Base-by-base conservation (phyloP, 2,888 invertebrate species). In the Drosophila neoperkinsi region DNA sequence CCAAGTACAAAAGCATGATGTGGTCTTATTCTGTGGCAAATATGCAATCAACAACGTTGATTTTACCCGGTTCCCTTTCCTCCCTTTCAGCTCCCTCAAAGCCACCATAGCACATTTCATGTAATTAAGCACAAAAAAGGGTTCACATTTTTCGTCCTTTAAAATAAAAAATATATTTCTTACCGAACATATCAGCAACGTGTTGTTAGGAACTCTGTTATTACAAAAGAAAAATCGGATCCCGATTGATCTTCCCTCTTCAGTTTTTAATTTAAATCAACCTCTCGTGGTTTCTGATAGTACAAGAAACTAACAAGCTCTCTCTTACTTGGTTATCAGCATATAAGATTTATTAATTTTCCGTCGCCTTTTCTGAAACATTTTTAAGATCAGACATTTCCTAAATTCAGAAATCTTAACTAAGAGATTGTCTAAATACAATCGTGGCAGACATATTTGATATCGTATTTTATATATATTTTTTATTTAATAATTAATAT, bases 1-100 rank as follows among this genome's bases (percentile, higher is more conserved):
- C 77, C 46, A 75, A 75, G 49, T 61, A 64, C 50, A 64, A 52
- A 28, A 62, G 57, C 61, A 61, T 63, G 57, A 55, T 72, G 82
- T 53, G 71, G 79, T 59, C 50, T 58, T 64, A 59, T 71, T 63
- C 56, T 67, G 79, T 56, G 78, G 78, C 50, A 68, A 56, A 71
- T 81, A 25, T 50, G 57, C 41, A 70, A 75, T 77, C 71, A 64
- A 53, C 57, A 55, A 33, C 51, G 57, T 63, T 34, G 6, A 49
- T 28, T 58, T 16, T 38, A 7, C 18, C n/a, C 9, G 16, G 7
- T 25, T 36, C 18, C 18, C 13, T 21, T 31, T 11, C 4, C 1
- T 43, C 18, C 31, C 31, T 21, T 30, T 41, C 31, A 53, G 51
- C 46, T 46, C 21, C 16, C 25, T 16, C 16, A 38, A 72, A 49